Base-by-base conservation (phyloP, 2,888 invertebrate genomes). In the Caenorhabditis drosophilae region DNA sequence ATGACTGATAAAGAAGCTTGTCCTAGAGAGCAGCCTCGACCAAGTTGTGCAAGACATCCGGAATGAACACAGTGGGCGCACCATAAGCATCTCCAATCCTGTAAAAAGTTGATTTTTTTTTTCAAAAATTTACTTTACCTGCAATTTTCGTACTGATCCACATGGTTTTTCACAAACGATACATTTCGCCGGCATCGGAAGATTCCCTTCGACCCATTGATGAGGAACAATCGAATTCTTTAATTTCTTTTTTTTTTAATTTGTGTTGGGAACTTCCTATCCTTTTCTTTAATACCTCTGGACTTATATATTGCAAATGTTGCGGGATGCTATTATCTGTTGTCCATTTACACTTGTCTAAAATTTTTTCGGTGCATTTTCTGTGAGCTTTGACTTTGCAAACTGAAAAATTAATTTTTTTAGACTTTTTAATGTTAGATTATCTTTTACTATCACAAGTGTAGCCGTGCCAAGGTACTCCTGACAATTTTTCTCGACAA, bases 351-450 rank as follows among this genome's bases (percentile, higher is more conserved):
- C 96, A 97, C 83, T 92, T 92, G 76, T 91, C 91, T 81, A 91
- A 90, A 53, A 95, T 93, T 82, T 93, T 91, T 54, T 90, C 89
- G 0, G 93, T 93, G 85, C 96, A 97, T 53, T 92, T 88, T 86
- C 95, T 95, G 87, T 97, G 96, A 63, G 93, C 92, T 85, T 96
- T 95, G 86, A 92, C 92, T 87, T 96, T 96, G 88, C 96, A 96
- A 35, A 96, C 91, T 87, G 81, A 41, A 84, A 81, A 26, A 34
- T 35, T n/a, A n/a, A 7, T 40, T 18, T 20, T 40, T 40, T 9
- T 20, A 40, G n/a, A 18, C 6, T 20, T 11, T 15, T 15, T 7
- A 40, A 31, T 12, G 31, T 31, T 9, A 36, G 4, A 36, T 36
- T 36, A 7, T 16, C 35, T 23, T 36, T 22, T 70, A 86, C 86